Evolutionary conservation across 2,113 vertebrate species (phyloP).

Genomic region (Spilogale gracilis): DNA sequence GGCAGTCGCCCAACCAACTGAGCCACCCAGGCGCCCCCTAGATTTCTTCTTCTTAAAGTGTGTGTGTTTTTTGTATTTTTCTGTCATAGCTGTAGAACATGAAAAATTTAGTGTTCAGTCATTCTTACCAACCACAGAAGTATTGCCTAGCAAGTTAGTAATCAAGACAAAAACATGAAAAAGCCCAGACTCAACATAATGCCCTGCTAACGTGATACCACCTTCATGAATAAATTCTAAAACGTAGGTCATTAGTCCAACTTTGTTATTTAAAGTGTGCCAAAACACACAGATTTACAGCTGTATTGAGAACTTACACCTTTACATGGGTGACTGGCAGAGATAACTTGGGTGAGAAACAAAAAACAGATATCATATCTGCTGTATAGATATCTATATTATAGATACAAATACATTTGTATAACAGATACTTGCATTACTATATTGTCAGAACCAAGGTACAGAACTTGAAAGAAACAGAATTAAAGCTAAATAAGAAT

Average conservation of each 20-base stretch:
- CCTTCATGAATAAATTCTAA: not conserved
- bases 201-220: not conserved
- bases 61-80: conserved; percentile 1
- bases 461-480: not conserved
- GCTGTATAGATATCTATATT: not conserved
- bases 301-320: not conserved
- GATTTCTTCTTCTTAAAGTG: not conserved
- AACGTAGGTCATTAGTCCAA: not conserved
- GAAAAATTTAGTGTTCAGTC: conserved; percentile 37
- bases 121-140: conserved; percentile 7
- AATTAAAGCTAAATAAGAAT: conserved; percentile 54
- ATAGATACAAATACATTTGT: not conserved
- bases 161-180: not conserved
- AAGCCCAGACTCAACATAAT: not conserved
- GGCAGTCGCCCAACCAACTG: no score
- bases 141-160: not conserved
- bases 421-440: not conserved
- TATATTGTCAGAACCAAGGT: conserved; percentile 16
- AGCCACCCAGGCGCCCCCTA: no score
- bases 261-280: not conserved
- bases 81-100: not conserved
- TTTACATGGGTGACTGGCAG: not conserved
- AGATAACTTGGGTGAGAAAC: not conserved
- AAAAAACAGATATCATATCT: not conserved
- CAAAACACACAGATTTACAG: not conserved